Evolutionary conservation across 2,888 invertebrate species (phyloP), one percentile per base, ranked within the genome.

Genomic region (Leptinotarsa peninsularis): DNA sequence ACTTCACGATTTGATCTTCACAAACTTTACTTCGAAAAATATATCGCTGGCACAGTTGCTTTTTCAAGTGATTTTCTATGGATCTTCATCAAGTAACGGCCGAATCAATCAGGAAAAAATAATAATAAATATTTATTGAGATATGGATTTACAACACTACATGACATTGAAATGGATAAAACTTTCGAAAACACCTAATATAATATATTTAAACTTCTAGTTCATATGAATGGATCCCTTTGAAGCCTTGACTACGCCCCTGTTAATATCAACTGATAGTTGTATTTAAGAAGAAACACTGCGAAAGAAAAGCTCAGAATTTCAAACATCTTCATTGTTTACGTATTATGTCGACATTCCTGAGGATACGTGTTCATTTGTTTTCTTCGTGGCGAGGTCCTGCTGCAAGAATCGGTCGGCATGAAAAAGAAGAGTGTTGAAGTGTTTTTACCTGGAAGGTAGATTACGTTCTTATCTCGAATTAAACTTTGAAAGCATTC

Each of bases 351-450:
- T 50, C 71, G 71, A 60, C 74, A 76, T 74, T 74, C 76, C 54
- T 50, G 69, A 74, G 66, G 58, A 69, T 74, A 76, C 68, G 71
- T 66, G 76, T 74, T 76, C 76, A 76, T 76, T 76, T 76, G 74
- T 76, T 76, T 76, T 74, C 66, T 76, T 72, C 70, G 18, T 60
- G 4, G 43, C 17, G 33, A 63, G 27, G 63, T 33, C 43, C 27
- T 63, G 17, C 18, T 18, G n/a, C 33, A 63, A 63, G 43, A 17
- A 43, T 33, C 63, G 33, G 63, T 43, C 14, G 17, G 63, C 63
- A 33, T 7, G 7, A 18, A 33, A 33, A 43, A 43, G 10, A 43
- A 17, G 17, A 15, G 14, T 33, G 63, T 33, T 15, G 27, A 14
- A 21, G 10, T 58, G 21, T 63, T 43, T 33, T 17, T 43, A 63